phyloP scores from a whole-genome alignment of 2,113 vertebrate species.

The Jacana jacana region DNA sequence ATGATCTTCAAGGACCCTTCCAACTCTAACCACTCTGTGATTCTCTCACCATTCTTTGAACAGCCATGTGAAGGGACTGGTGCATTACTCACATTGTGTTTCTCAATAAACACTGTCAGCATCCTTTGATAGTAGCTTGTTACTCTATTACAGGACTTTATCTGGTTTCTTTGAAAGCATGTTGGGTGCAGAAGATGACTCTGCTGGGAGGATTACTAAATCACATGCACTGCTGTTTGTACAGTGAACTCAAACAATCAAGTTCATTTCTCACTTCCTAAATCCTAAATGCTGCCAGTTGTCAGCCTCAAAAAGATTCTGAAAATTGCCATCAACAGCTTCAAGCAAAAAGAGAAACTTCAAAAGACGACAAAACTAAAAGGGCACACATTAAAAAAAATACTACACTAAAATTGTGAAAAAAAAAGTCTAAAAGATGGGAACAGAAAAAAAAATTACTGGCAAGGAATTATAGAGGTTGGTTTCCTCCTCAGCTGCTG shows the following conservation, averaged over 20 bases:
- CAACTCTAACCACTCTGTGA: background rate
- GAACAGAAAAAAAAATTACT: background rate
- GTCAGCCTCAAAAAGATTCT: background rate
- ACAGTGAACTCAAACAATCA: background rate
- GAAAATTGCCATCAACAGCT: background rate
- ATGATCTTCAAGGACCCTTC: background rate
- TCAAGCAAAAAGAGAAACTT: background rate
- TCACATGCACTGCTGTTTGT: background rate
- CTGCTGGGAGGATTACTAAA: background rate
- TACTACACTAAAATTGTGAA: background rate
- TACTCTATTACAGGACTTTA: background rate
- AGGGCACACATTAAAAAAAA: background rate
- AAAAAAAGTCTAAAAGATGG: background rate
- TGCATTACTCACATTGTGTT: background rate
- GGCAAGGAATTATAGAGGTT: background rate
- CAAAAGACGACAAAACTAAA: background rate
- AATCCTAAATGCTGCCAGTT: background rate
- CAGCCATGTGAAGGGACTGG: rapidly evolving
- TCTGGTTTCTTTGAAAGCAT: background rate
- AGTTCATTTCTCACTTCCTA: background rate
- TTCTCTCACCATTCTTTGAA: background rate
- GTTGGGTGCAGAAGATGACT: background rate
- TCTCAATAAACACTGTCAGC: background rate
- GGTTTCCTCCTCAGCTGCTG: background rate
- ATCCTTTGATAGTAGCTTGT: background rate